Evolutionary conservation across 2,888 invertebrate species (phyloP).

Genomic region (Pseudococcus longispinus): DNA sequence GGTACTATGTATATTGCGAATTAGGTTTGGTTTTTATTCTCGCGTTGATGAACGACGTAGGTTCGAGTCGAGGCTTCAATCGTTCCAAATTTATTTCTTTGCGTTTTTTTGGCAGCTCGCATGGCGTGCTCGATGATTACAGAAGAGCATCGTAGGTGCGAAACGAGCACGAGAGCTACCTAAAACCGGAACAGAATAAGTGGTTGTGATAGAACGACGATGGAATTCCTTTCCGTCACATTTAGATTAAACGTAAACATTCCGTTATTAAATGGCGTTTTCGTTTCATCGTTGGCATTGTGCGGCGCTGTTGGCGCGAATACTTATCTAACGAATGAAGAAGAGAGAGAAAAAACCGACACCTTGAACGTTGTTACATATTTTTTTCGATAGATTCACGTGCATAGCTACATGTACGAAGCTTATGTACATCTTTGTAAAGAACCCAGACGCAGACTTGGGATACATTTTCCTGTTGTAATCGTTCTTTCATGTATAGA

Average conservation of each 20-base stretch:
- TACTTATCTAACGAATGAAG: not conserved
- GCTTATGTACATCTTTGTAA: not conserved
- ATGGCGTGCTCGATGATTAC: not conserved
- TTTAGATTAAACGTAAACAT: slow-evolving; percentile 45
- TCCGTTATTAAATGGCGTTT: slow-evolving; percentile 43
- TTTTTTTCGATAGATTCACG: not conserved
- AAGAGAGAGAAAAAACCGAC: not conserved
- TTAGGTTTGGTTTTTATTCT: not conserved
- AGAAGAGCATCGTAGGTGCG: not conserved
- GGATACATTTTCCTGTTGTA: not conserved
- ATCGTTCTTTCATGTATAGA: not conserved
- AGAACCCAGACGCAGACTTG: not conserved
- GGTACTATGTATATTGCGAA: not conserved
- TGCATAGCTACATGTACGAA: not conserved
- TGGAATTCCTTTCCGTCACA: slow-evolving; percentile 39
- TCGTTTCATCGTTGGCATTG: slow-evolving; percentile 20
- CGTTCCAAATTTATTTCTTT: slow-evolving; percentile 19
- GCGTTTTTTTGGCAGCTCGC: not conserved
- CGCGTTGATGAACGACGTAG: not conserved
- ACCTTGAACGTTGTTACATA: slow-evolving; percentile 2
- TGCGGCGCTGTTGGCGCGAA: slow-evolving; percentile 20
- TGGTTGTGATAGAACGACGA: slow-evolving; percentile 20
- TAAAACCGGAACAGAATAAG: slow-evolving; percentile 36
- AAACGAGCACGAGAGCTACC: not conserved
- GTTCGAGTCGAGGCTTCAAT: not conserved